These are phyloP conservation scores for Edolisoma coerulescens DNA, from an alignment of 2,113 vertebrate genomes.

Conservation along the genomic window DNA sequence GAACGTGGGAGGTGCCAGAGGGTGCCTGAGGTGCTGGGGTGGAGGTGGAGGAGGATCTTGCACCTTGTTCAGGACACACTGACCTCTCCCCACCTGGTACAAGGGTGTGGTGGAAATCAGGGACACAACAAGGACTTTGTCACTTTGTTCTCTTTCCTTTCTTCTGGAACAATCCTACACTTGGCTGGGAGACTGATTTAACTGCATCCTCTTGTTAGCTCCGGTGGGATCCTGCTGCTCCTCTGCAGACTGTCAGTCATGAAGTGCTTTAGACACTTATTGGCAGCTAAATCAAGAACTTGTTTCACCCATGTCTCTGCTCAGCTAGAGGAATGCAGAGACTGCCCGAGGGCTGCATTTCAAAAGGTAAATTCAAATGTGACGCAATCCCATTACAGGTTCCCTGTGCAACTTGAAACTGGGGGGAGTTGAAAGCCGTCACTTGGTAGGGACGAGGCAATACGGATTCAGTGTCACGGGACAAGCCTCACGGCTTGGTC, in stretches of 20 bases:
- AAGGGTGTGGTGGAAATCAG: neutral
- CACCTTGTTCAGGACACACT: too few species aligned
- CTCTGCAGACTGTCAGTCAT: neutral
- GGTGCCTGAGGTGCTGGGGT: neutral
- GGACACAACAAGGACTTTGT: neutral
- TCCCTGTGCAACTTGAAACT: neutral
- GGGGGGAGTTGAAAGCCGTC: neutral
- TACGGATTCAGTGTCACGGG: neutral
- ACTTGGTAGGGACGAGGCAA: neutral
- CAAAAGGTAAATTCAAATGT: conserved; percentile 37
- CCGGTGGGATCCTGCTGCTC: neutral
- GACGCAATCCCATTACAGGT: neutral
- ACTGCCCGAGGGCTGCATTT: conserved; percentile 29
- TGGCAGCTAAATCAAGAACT: conserved; percentile 41
- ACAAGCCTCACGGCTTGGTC: neutral
- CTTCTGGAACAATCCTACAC: neutral
- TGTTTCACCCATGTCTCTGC: conserved; percentile 17
- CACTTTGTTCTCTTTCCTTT: neutral
- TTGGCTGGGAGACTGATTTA: neutral
- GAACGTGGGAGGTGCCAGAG: accelerated
- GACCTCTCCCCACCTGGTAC: neutral
- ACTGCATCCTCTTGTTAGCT: neutral
- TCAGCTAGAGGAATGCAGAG: neutral
- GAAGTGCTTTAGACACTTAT: conserved; percentile 10
- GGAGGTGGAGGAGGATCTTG: neutral